Conservation (phyloP, 2,797 vertebrate species). For the Danionella dracula region DNA sequence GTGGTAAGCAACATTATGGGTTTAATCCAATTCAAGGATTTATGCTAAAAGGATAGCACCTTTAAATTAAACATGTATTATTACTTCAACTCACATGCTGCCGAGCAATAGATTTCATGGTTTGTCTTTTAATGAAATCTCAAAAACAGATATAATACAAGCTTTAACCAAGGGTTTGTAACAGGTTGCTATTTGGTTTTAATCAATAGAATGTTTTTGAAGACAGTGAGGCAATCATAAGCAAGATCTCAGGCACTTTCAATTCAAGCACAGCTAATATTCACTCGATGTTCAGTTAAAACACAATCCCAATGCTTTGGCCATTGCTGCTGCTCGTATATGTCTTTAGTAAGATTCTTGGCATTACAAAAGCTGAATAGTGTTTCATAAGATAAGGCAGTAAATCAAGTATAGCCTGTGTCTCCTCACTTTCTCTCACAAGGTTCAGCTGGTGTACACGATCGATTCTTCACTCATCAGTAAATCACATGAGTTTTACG, state of each 20-base stretch:
- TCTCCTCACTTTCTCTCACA: neutral
- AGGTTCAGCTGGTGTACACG: neutral
- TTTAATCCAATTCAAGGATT: no score
- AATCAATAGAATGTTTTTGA: constrained; percentile 33
- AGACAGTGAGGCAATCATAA: constrained; percentile 43
- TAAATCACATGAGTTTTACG: neutral
- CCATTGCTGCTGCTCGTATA: neutral
- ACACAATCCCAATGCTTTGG: neutral
- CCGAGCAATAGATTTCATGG: no score
- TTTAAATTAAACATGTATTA: no score
- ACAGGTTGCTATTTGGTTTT: constrained; percentile 33
- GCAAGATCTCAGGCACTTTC: constrained; percentile 66
- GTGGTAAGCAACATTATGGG: no score
- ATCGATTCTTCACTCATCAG: neutral
- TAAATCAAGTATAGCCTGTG: constrained; percentile 37
- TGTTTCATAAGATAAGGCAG: constrained; percentile 56
- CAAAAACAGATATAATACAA: no score
- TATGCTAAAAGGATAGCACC: no score
- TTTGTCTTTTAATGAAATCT: no score
- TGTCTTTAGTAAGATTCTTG: neutral
- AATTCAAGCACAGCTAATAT: constrained; percentile 12
- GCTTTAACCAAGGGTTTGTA: constrained; percentile 28
- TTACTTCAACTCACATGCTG: no score
- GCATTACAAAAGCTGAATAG: constrained; percentile 10
- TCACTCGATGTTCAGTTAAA: constrained; percentile 1